Percentiles rank a stretch among this genome's conserved stretches.
Conservation (phyloP, 1,140 invertebrate species). For the Drosophila ogumai region DNA sequence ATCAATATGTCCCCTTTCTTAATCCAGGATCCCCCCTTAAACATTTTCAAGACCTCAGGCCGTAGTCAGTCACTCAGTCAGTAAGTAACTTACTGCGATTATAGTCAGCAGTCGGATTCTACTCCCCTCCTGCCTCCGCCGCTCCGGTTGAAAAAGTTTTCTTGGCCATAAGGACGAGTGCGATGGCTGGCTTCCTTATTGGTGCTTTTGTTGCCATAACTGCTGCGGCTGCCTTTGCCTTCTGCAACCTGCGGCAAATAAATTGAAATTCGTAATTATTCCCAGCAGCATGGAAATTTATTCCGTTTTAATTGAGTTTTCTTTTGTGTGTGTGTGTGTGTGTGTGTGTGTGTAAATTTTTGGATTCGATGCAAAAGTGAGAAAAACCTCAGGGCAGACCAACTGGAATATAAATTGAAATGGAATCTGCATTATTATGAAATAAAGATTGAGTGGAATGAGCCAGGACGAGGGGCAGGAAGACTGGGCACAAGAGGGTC, state of each 20-base stretch:
- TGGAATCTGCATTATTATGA: slow-evolving; percentile 77
- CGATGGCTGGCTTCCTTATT: slow-evolving; percentile 54
- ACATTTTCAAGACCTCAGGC: slow-evolving; percentile 42
- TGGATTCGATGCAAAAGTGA: slow-evolving; percentile 53
- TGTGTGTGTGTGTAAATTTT: slow-evolving; percentile 59
- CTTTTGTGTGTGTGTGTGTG: slow-evolving; percentile 68
- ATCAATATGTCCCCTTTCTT: slow-evolving; percentile 6
- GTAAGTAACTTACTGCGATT: slow-evolving; percentile 58
- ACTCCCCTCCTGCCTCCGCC: not conserved
- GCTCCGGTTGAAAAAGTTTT: slow-evolving; percentile 44
- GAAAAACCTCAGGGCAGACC: slow-evolving; percentile 38
- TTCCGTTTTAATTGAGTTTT: slow-evolving; percentile 83
- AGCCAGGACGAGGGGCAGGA: not conserved
- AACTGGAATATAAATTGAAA: slow-evolving; percentile 68
- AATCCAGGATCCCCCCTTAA: not conserved
- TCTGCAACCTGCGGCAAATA: slow-evolving; percentile 78
- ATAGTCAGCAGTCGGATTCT: slow-evolving; percentile 25
- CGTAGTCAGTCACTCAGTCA: slow-evolving; percentile 39
- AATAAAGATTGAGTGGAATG: slow-evolving; percentile 49
- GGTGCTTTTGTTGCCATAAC: slow-evolving; percentile 49
- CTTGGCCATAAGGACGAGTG: slow-evolving; percentile 39
- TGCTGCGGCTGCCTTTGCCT: slow-evolving; percentile 60
- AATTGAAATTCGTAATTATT: slow-evolving; percentile 84
- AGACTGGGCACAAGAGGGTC: not conserved
- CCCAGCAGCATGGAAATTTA: slow-evolving; percentile 80